Evolutionary conservation across 2,113 vertebrate species (phyloP).

Genomic region (Megaceryle maxima): DNA sequence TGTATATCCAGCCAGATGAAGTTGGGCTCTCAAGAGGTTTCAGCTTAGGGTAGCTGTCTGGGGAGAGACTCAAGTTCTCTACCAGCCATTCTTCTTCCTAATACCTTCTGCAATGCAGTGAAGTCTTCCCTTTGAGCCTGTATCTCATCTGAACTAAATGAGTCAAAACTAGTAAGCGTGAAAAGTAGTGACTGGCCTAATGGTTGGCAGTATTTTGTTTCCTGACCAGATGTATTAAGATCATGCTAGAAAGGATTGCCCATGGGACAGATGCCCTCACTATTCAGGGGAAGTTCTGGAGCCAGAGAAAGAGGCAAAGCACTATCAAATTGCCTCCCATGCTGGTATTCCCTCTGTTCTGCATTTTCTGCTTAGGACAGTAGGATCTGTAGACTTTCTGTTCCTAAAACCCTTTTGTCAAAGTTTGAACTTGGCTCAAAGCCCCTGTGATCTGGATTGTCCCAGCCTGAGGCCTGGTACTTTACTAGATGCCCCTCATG

Average conservation of each 20-base stretch:
- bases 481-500: background rate
- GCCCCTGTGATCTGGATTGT: background rate
- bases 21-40: background rate
- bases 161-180: background rate
- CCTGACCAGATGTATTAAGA: background rate
- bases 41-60: background rate
- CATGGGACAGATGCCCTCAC: background rate
- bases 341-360: background rate
- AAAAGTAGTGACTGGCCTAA: background rate
- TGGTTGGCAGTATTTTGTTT: background rate
- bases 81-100: background rate
- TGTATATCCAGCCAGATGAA: constrained; percentile 28
- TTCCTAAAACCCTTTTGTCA: background rate
- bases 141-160: background rate
- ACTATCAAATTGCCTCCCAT: fast-evolving
- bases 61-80: background rate
- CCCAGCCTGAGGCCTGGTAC: background rate
- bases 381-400: background rate
- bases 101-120: background rate
- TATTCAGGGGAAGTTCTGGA: background rate
- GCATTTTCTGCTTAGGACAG: background rate
- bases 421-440: background rate
- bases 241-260: background rate
- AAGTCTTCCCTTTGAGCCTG: background rate
- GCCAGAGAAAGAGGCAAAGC: background rate